A percentile compares a stretch with the other conserved stretches of the same genome.
These are phyloP conservation scores for Rhorus exstirpatorius DNA, from an alignment of 2,888 invertebrate species.

Conservation along the genomic window DNA sequence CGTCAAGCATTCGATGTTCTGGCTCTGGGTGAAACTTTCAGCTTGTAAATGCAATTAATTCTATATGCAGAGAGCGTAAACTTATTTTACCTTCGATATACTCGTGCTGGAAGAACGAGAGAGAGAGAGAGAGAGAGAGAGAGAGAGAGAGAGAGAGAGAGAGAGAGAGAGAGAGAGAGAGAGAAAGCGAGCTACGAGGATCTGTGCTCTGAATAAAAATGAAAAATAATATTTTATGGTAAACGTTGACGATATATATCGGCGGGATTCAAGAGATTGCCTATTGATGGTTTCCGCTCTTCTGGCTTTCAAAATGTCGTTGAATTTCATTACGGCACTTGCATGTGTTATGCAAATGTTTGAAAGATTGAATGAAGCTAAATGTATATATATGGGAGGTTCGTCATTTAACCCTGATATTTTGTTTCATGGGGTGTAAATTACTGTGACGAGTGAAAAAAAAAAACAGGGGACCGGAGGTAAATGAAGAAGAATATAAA, in stretches of 20 bases:
- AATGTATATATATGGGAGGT: no score
- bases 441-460: no score
- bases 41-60: conserved; percentile 45
- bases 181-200: neutral
- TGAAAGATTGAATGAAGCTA: neutral
- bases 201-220: conserved; percentile 35
- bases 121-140: neutral
- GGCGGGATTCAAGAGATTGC: conserved; percentile 34
- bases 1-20: conserved; percentile 16
- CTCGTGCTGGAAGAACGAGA: neutral
- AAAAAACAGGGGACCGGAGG: no score
- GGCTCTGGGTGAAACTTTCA: conserved; percentile 8
- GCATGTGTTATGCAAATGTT: neutral
- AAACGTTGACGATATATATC: conserved; percentile 35
- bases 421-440: no score
- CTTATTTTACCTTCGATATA: conserved; percentile 16
- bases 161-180: neutral
- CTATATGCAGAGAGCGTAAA: conserved; percentile 36
- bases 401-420: no score
- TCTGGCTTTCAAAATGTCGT: conserved; percentile 4
- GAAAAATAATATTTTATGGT: conserved; percentile 30
- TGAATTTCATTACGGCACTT: neutral
- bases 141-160: neutral
- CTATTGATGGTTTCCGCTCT: neutral
- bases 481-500: no score